Conservation (phyloP, 92 coral and sea anemone species). For the Meandrina meandrites region DNA sequence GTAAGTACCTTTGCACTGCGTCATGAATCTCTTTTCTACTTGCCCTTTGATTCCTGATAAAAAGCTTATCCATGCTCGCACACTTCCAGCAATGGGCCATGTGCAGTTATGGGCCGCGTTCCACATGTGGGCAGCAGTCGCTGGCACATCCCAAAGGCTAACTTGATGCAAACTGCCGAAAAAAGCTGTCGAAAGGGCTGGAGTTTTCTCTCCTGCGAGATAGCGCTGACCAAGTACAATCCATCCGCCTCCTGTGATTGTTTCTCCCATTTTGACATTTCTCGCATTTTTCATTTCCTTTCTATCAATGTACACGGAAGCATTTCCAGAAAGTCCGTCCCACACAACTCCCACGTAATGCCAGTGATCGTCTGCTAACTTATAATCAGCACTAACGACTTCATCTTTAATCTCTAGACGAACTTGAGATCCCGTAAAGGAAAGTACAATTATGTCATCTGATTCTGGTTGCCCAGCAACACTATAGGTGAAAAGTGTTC, state of each 20-base stretch:
- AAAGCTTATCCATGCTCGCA: slow-evolving; percentile 59
- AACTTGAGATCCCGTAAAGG: slow-evolving; percentile 27
- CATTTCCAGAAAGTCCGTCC: slow-evolving; percentile 30
- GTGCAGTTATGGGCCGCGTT: slow-evolving; percentile 65
- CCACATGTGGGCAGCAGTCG: slow-evolving; percentile 59
- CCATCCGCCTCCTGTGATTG: slow-evolving; percentile 57
- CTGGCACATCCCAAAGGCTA: slow-evolving; percentile 58
- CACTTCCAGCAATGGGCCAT: slow-evolving; percentile 65
- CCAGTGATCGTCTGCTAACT: slow-evolving; percentile 56
- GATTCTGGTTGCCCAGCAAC: slow-evolving; percentile 27
- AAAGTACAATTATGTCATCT: slow-evolving; percentile 41
- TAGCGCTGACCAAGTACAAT: slow-evolving; percentile 55
- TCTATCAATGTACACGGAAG: slow-evolving; percentile 47
- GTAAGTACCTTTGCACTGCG: slow-evolving; percentile 59
- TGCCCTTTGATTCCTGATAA: slow-evolving; percentile 55
- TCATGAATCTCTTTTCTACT: slow-evolving; percentile 47
- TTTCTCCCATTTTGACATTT: slow-evolving; percentile 1
- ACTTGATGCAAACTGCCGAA: slow-evolving; percentile 61
- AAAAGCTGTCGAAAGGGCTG: slow-evolving; percentile 31
- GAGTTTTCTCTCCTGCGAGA: not conserved
- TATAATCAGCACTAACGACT: slow-evolving; percentile 18
- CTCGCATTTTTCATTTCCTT: not conserved
- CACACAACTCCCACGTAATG: slow-evolving; percentile 64
- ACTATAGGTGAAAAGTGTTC: slow-evolving; percentile 56
- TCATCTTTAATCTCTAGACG: slow-evolving; percentile 34